Percentiles rank a stretch among this genome's conserved stretches.
These are phyloP conservation scores for Uloborus plumipes DNA, from an alignment of 2,888 invertebrate genomes.

Conservation along the genomic window DNA sequence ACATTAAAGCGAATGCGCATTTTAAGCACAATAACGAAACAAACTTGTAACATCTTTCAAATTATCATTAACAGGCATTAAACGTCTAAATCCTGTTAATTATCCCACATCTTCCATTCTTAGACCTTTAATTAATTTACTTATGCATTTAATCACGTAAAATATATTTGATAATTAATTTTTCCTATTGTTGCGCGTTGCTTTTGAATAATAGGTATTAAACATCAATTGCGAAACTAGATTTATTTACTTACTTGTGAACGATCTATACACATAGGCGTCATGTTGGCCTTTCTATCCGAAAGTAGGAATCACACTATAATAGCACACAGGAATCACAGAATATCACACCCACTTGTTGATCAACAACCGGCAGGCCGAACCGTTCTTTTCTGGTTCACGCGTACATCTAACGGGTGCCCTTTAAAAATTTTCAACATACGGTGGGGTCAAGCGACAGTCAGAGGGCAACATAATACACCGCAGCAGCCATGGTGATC, in stretches of 20 bases:
- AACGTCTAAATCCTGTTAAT: too few species aligned
- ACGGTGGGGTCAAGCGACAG: conserved; percentile 3
- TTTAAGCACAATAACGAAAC: too few species aligned
- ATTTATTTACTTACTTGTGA: conserved; percentile 37
- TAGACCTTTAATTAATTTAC: too few species aligned
- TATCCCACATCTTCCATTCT: too few species aligned
- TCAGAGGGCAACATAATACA: conserved; percentile 10
- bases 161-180: too few species aligned
- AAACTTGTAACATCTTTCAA: too few species aligned
- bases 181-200: too few species aligned
- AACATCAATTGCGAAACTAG: neutral
- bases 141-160: too few species aligned
- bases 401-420: conserved; percentile 41
- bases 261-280: conserved; percentile 50
- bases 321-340: conserved; percentile 43
- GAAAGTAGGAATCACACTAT: conserved; percentile 39
- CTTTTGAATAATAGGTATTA: too few species aligned
- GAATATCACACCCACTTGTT: conserved; percentile 59
- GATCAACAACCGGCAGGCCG: conserved; percentile 60
- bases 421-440: neutral
- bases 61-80: too few species aligned
- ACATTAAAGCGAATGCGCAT: too few species aligned
- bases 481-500: conserved; percentile 17
- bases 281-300: conserved; percentile 54
- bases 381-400: conserved; percentile 24